Evolutionary conservation across 2,113 vertebrate species (phyloP), one percentile per base, ranked within the genome.

Genomic region (Hystrix cristata): DNA sequence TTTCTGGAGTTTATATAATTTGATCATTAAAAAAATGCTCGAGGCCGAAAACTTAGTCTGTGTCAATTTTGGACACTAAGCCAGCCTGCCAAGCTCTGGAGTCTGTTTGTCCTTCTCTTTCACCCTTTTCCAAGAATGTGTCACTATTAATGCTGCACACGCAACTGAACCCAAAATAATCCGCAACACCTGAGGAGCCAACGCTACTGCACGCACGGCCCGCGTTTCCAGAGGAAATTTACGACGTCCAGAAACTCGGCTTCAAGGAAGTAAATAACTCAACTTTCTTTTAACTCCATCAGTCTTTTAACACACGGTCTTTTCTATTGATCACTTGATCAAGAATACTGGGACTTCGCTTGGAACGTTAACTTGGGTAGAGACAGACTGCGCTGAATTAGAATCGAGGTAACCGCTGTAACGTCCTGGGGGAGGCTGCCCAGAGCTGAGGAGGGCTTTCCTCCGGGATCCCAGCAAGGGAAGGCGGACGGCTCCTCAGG

Each of bases 1-100:
- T 98, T 97, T 92, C 86, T 97, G 74, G 53, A 96, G 46, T 90
- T 90, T 96, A 93, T 92, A 95, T 92, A 96, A 97, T 82, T 88
- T 93, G 95, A 92, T 87, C 93, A 96, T 90, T 78, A 93, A 95
- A 87, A 87, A 95, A 97, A 91, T 55, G 92, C 53, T 97, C 89
- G 82, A 95, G 96, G 95, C 95, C 97, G 95, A 97, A 90, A 97
- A 97, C 86, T 0, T 96, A 84, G 64, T 64, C 95, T 96, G 64
- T 96, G 65, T 97, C 97, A 79, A 84, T 46, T 93, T 53, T 81
- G 74, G 90, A 87, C 59, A 29, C 87, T 29, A 97, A 97, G 95
- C 1, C 59, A 90, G 95, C 48, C 92, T 94, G 86, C n/a, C 84
- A 80, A 97, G 90, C 53, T 89, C 87, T 78, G 85, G 93, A 86